phyloP scores from a whole-genome alignment of 2,888 invertebrate species.

The Neoscelio sp. region DNA sequence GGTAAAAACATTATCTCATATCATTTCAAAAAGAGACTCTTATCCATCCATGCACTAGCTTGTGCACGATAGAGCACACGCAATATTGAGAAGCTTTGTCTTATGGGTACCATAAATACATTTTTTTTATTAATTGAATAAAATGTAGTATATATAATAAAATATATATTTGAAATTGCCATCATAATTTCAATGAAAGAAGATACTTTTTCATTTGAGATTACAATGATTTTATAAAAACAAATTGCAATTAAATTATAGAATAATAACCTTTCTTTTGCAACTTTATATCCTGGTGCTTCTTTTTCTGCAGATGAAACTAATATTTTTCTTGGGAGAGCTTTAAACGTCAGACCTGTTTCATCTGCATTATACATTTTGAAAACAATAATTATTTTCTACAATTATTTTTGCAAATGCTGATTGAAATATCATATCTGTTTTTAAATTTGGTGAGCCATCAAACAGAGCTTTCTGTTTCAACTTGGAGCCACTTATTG shows the following conservation, averaged over 20 bases:
- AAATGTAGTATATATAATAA: too few species aligned
- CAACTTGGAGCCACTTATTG: slow-evolving; percentile 13
- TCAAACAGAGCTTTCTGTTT: slow-evolving; percentile 17
- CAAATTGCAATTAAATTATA: too few species aligned
- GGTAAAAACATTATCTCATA: not conserved
- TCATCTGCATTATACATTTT: slow-evolving; percentile 69
- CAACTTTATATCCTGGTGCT: slow-evolving; percentile 68
- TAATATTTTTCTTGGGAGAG: too few species aligned
- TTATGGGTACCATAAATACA: too few species aligned
- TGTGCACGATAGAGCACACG: not conserved
- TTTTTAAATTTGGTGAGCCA: slow-evolving; percentile 26
- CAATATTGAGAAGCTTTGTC: too few species aligned
- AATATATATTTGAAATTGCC: too few species aligned
- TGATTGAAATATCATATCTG: slow-evolving; percentile 12
- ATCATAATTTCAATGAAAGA: too few species aligned
- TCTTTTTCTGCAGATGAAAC: slow-evolving; percentile 63
- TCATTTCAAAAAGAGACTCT: not conserved
- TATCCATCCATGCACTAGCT: not conserved
- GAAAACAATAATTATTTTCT: slow-evolving; percentile 21
- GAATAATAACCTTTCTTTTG: slow-evolving; percentile 71
- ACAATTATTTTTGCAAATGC: slow-evolving; percentile 6
- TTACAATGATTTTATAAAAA: too few species aligned
- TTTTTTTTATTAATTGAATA: too few species aligned
- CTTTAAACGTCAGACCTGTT: slow-evolving; percentile 60
- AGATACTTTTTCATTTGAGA: too few species aligned